Percentiles rank a stretch among this genome's conserved stretches.
phyloP scores from a whole-genome alignment of 23 tunicate species.

The Ciona savignyi region DNA sequence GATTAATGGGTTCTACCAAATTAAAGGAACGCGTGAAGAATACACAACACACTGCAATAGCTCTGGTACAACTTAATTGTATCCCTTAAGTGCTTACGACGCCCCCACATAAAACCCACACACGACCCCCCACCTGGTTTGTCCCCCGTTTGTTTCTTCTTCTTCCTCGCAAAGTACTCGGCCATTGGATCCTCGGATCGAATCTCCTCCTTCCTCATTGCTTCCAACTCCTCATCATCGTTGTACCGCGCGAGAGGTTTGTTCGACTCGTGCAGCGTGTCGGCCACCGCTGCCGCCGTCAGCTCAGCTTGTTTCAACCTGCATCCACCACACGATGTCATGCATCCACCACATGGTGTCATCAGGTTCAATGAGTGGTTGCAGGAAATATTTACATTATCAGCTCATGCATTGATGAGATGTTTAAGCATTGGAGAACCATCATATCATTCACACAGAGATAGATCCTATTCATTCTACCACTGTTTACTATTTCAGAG shows the following conservation, averaged over 20 bases:
- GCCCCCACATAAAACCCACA: too few relatives aligned
- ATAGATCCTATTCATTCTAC: too few relatives aligned
- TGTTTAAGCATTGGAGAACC: not conserved
- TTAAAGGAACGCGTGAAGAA: too few relatives aligned
- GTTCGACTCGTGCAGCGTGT: slow-evolving; percentile 62
- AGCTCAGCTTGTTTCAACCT: slow-evolving; percentile 71
- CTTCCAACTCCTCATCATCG: slow-evolving; percentile 93
- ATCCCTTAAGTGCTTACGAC: too few relatives aligned
- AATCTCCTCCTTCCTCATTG: slow-evolving; percentile 33
- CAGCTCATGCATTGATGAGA: too few relatives aligned
- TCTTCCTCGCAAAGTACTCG: slow-evolving; percentile 63
- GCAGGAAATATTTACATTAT: not conserved
- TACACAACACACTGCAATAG: too few relatives aligned
- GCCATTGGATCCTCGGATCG: slow-evolving; percentile 95
- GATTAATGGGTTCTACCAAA: too few relatives aligned
- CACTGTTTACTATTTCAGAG: too few relatives aligned
- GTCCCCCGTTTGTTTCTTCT: slow-evolving; percentile 40
- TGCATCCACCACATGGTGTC: not conserved
- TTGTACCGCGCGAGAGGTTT: slow-evolving; percentile 81
- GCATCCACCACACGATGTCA: not conserved
- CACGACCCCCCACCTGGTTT: not conserved
- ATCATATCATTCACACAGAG: too few relatives aligned
- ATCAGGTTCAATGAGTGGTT: not conserved
- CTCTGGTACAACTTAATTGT: too few relatives aligned
- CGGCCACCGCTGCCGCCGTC: slow-evolving; percentile 49